Evolutionary conservation across 2,888 invertebrate species (phyloP), one percentile per base, ranked within the genome.

Genomic region (Allophyes oxyacanthae): DNA sequence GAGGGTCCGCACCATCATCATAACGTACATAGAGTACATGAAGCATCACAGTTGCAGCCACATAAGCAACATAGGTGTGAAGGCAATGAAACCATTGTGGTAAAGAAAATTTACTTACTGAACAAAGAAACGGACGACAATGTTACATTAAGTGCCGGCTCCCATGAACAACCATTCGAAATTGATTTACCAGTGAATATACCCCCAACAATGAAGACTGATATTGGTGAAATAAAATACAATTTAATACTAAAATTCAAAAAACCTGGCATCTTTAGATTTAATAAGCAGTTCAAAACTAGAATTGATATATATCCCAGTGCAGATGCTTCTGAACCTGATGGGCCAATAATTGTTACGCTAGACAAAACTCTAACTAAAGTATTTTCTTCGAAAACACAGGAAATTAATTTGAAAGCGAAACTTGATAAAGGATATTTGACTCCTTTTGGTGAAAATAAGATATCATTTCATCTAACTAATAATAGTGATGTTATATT

Each of bases 221-320:
- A 51, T 4, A 14, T 38, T 15, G 52, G 49, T 14, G 34, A 43
- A 46, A 56, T 69, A 6, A 33, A 57, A 30, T 66, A 70, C 15
- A n/a, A 45, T 13, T 40, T 69, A 9, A 34, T 50, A 1, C 25
- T 67, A 11, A 70, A 58, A 53, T 70, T 64, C 36, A 58, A 70
- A 13, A 70, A 50, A 26, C 15, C 38, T 0, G 34, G 11, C 0
- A 6, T 34, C 10, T 34, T 42, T 0, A 46, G 26, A 8, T n/a
- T 20, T 2, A 14, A 26, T 7, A 53, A 54, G 8, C 37, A 36
- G n/a, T n/a, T n/a, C n/a, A n/a, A n/a, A n/a, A n/a, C n/a, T n/a
- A n/a, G n/a, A 70, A 30, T 66, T 15, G 32, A 9, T 25, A 50
- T 62, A 4, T 32, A 20, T 43, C 61, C 62, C 2, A 30, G 61